Conservation (phyloP, 2,113 vertebrate genomes). For the Tyto alba region DNA sequence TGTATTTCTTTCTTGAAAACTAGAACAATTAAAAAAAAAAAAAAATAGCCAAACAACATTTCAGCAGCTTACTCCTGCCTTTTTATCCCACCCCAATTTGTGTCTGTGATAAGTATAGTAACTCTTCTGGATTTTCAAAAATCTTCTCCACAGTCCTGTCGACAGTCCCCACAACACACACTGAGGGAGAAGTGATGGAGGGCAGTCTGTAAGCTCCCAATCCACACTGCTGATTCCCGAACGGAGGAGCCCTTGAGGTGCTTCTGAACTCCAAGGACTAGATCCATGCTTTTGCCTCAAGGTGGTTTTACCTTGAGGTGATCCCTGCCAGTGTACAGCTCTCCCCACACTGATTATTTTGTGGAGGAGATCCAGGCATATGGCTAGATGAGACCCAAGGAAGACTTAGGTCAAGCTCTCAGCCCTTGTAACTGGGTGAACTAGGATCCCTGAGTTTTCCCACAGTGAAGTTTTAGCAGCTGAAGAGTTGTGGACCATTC, state of each 20-base stretch:
- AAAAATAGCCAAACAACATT: background rate
- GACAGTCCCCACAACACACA: fast-evolving
- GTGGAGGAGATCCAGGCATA: background rate
- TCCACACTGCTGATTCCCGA: background rate
- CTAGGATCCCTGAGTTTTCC: background rate
- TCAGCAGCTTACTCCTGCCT: background rate
- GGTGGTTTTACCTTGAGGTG: background rate
- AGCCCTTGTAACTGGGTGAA: background rate
- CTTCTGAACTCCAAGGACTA: background rate
- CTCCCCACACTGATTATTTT: background rate
- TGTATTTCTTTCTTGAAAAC: background rate
- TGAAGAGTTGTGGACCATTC: background rate
- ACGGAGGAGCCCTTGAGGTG: background rate
- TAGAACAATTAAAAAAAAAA: background rate
- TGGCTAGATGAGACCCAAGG: background rate
- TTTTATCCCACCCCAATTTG: fast-evolving
- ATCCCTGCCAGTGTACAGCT: background rate
- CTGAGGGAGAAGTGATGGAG: background rate
- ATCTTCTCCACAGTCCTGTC: background rate
- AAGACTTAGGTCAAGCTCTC: background rate
- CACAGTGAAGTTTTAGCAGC: background rate
- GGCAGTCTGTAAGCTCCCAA: fast-evolving
- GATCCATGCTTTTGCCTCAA: background rate
- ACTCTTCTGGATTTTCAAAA: background rate
- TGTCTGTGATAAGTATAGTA: background rate